These are phyloP conservation scores for Serripes groenlandicus DNA, from an alignment of 2,888 invertebrate species.

Conservation along the genomic window DNA sequence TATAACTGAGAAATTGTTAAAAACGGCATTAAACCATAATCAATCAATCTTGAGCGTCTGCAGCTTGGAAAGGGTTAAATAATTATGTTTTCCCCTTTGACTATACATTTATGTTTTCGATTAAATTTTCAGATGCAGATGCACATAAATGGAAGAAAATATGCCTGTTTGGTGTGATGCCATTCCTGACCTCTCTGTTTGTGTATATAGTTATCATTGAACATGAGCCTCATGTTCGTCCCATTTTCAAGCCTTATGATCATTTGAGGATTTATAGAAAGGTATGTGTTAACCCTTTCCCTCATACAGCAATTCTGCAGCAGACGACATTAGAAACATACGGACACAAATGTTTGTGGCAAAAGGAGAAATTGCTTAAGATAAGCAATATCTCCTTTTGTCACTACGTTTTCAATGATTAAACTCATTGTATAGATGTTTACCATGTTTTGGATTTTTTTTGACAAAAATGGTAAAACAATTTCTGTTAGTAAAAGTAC, in stretches of 20 bases:
- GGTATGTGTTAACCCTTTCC: conserved; percentile 14
- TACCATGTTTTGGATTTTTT: too few species aligned
- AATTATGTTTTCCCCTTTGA: background rate
- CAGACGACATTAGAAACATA: background rate
- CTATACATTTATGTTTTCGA: background rate
- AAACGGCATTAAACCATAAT: background rate
- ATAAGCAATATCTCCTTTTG: background rate
- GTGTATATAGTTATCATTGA: conserved; percentile 24
- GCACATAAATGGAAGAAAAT: conserved; percentile 13
- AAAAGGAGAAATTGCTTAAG: background rate
- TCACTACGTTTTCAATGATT: background rate
- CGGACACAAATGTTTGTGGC: background rate
- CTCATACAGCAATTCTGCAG: background rate
- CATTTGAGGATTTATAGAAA: conserved; percentile 57
- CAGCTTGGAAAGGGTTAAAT: background rate
- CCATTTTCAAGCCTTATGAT: conserved; percentile 42
- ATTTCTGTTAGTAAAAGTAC: too few species aligned
- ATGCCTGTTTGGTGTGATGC: conserved; percentile 15
- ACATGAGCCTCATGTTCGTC: conserved; percentile 39
- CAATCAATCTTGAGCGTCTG: background rate
- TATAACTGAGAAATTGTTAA: too few species aligned
- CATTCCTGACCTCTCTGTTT: background rate
- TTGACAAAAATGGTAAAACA: too few species aligned
- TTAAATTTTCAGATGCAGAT: conserved; percentile 5
- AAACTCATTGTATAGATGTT: too few species aligned